A percentile compares a stretch with the other conserved stretches of the same genome.
phyloP scores from a whole-genome alignment of 2,888 invertebrate genomes.

The Autographa pulchrina region DNA sequence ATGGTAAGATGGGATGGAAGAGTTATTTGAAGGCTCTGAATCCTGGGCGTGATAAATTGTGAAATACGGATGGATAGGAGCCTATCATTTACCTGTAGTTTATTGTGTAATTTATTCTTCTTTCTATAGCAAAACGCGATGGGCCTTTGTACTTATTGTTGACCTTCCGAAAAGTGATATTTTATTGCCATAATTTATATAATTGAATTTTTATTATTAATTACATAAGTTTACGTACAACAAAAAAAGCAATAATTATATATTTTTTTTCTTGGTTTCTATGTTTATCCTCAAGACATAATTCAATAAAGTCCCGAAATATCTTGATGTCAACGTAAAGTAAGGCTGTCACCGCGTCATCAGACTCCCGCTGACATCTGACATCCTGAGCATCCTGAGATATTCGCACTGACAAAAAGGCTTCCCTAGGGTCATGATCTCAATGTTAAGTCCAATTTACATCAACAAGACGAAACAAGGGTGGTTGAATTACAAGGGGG shows the following conservation, averaged over 20 bases:
- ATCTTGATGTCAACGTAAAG: background rate
- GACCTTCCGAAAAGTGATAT: too few species aligned
- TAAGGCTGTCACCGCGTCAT: constrained; percentile 8
- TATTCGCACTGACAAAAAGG: constrained; percentile 32
- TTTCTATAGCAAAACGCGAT: too few species aligned
- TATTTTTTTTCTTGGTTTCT: background rate
- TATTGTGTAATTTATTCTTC: background rate
- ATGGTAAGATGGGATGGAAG: background rate
- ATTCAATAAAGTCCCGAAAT: background rate
- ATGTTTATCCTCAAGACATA: background rate
- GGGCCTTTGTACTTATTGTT: too few species aligned
- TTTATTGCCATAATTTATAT: too few species aligned
- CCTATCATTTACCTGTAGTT: background rate
- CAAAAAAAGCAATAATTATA: too few species aligned
- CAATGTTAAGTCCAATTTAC: constrained; percentile 23
- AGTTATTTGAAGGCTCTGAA: background rate
- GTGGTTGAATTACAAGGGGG: background rate
- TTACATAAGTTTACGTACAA: too few species aligned
- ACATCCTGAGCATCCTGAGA: constrained; percentile 38
- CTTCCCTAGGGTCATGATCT: constrained; percentile 7
- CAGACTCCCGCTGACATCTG: constrained; percentile 39
- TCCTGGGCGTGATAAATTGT: background rate
- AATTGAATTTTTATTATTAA: too few species aligned
- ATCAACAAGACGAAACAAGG: background rate
- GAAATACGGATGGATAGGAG: background rate